Evolutionary conservation across 2,888 invertebrate genomes (phyloP).

Genomic region (Spodoptera littoralis): DNA sequence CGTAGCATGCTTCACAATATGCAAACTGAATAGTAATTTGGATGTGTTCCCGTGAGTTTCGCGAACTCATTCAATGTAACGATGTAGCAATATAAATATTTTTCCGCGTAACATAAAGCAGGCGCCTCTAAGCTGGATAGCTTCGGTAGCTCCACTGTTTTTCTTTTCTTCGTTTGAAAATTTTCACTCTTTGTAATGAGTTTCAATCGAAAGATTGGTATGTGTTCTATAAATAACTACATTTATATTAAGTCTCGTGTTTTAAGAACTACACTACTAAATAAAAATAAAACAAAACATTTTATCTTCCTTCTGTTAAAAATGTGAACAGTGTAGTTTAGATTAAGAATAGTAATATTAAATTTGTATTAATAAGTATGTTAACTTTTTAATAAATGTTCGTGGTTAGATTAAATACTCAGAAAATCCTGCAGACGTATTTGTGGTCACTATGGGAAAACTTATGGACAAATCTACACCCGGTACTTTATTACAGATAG

Average conservation of each 20-base stretch:
- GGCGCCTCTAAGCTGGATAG: conserved; percentile 10
- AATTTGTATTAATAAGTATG: background rate
- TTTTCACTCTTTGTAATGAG: conserved; percentile 20
- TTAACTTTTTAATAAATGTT: conserved; percentile 5
- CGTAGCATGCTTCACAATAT: conserved; percentile 6
- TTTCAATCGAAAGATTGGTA: conserved; percentile 16
- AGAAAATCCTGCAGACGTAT: conserved; percentile 32
- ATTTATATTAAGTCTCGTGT: conserved; percentile 1
- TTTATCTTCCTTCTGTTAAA: conserved; percentile 1
- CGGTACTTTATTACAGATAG: conserved; percentile 6
- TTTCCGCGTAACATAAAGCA: conserved; percentile 40
- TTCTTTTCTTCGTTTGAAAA: conserved; percentile 20
- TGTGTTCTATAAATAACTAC: background rate
- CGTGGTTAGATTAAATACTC: conserved; percentile 17
- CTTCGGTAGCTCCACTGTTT: conserved; percentile 15
- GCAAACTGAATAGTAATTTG: conserved; percentile 25
- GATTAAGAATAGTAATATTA: background rate
- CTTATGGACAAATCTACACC: conserved; percentile 6
- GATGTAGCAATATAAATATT: conserved; percentile 29
- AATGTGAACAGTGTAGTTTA: conserved; percentile 4
- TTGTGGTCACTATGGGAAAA: conserved; percentile 14
- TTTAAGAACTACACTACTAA: background rate
- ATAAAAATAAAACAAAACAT: background rate
- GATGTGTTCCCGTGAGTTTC: conserved; percentile 31
- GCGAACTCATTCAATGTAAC: conserved; percentile 38